Base-by-base conservation (phyloP, 2,113 vertebrate species). In the Pomatorhinus ruficollis region DNA sequence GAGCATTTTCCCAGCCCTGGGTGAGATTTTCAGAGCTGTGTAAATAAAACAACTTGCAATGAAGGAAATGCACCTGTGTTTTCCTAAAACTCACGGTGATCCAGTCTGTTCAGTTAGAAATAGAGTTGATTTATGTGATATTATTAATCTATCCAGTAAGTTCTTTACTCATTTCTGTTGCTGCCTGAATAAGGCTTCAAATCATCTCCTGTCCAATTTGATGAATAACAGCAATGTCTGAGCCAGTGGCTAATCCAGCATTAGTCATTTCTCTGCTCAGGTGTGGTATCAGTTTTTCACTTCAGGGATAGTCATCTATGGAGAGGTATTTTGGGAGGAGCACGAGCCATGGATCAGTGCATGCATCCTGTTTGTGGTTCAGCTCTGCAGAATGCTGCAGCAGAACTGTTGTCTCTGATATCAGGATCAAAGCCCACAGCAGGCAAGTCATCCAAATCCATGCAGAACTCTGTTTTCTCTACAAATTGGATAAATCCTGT, bases 131-230 rank as follows among this genome's bases (percentile, higher is more conserved):
- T 79, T 61, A 54, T 70, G 22, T 56, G 64, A 18, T 74, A 17
- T 49, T 92, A 35, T 79, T 74, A 70, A 92, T 78, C 37, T 71
- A 30, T n/a, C 39, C 49, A 56, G 47, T 70, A 92, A 70, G 27
- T 88, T 83, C 78, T 96, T 74, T 63, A 52, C 59, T 88, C 59
- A 50, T 15, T 65, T 80, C 47, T 69, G 44, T 80, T 77, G 59
- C 54, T 93, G 85, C 15, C 50, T 96, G 82, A 93, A 80, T 76
- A 93, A 70, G n/a, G 22, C 59, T 95, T 96, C 63, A 66, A 63
- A 87, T 63, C 59, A 25, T 65, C 27, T 68, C n/a, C 70, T 86
- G 53, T 83, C 63, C 37, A 42, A 7, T 70, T 72, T 88, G 83
- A 83, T 90, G 85, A 86, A 75, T 83, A 83, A 42, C 54, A 90